Base-by-base conservation (phyloP, 1,140 invertebrate species). In the Agrypnia vestita region DNA sequence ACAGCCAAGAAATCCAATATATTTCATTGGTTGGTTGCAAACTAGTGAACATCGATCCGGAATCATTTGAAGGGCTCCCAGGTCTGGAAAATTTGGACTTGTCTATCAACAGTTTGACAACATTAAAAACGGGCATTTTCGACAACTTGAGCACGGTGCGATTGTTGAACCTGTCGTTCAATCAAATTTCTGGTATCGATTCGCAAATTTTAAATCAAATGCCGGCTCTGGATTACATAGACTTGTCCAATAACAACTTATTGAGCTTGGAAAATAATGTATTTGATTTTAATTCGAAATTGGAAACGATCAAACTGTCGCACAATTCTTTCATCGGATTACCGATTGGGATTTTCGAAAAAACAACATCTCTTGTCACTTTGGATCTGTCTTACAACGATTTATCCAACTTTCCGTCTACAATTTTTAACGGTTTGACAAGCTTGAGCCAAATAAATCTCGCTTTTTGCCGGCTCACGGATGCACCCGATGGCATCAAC, bases 311-410 rank as follows among this genome's bases (percentile, higher is more conserved):
- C 4, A 8, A 47, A 53, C 75, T 82, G 3, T 71, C 74, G 10
- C 13, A 73, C n/a, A 82, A 82, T 53, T 13, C 9, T 8, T 49
- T 82, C n/a, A 56, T 13, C 11, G 69, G 25, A 13, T 19, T 82
- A 4, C 74, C 73, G 4, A 44, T 77, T 15, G 81, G 75, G 46
- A 56, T 82, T 15, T 80, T 82, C 35, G 78, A 77, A 19, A 82
- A 78, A 47, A n/a, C 55, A 9, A 44, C 47, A 15, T 12, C 53
- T 43, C 46, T 82, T 12, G 62, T 10, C 1, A 55, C 21, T 53
- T 46, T 82, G 0, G 78, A 82, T 80, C n/a, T 82, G 13, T 80
- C 81, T 3, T 59, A 78, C 17, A 82, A 82, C 53, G 67, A 76
- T 12, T 77, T 82, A 78, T 69, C 61, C 0, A 25, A 7, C 8